Evolutionary conservation across 2,888 invertebrate species (phyloP), one percentile per base, ranked within the genome.

Genomic region (Microctonus brassicae): DNA sequence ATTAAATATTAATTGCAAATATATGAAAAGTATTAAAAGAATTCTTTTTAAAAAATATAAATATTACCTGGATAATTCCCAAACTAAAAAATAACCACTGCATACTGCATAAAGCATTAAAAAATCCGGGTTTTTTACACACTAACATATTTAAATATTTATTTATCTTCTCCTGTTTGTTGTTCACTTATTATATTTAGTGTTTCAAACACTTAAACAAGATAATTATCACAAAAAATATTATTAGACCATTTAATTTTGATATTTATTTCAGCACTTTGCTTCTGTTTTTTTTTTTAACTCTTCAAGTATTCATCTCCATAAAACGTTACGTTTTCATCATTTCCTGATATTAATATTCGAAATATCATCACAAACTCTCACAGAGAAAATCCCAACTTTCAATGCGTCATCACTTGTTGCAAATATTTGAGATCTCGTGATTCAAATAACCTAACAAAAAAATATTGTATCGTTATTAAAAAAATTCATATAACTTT

Each of bases 281-380:
- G n/a, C n/a, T n/a, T n/a, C n/a, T 29, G 29, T n/a, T n/a, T n/a
- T n/a, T n/a, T 29, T 29, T 29, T 29, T 29, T 29, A 29, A 29
- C 7, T 29, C 7, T 36, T 53, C 26, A 60, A 52, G 42, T 60
- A 34, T 33, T n/a, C 20, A 26, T 33, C 36, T 57, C 62, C 58
- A 71, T 77, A n/a, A n/a, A 76, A 77, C 76, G 77, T 77, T 74
- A 77, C 77, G 64, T 76, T 77, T 64, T 72, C 75, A 74, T 76
- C 73, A 68, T 74, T 74, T 52, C 53, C 63, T 33, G 73, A 73
- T 24, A 65, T n/a, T 73, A 22, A 75, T 69, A 57, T 73, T 76
- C 77, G 73, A 73, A 74, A 77, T 77, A 70, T 73, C 74, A 73
- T 57, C 53, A 66, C 66, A 34, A 63, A 29, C 7, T 39, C n/a